Conservation (phyloP, 2,113 vertebrate genomes). For the Calcarius ornatus region DNA sequence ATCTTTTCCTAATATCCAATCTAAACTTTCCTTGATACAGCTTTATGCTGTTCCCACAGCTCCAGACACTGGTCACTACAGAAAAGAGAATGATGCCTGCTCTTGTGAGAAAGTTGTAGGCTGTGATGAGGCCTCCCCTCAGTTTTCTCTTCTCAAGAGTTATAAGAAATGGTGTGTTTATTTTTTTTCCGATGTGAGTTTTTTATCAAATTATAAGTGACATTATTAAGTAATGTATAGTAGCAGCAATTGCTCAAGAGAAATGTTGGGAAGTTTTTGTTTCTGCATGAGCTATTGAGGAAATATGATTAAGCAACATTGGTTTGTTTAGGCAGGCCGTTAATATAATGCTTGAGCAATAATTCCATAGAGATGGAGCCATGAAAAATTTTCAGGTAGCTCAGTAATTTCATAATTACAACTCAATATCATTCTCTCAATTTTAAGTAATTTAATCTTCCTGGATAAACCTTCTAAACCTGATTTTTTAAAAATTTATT, state of each 20-base stretch:
- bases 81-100: background rate
- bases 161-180: background rate
- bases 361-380: background rate
- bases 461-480: background rate
- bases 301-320: background rate
- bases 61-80: background rate
- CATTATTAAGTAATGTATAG: background rate
- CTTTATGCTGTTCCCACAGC: background rate
- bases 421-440: background rate
- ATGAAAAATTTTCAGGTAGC: background rate
- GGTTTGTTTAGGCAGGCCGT: background rate
- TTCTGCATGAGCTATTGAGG: background rate
- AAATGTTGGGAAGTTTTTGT: background rate
- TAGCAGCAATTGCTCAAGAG: background rate
- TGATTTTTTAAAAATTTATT: background rate
- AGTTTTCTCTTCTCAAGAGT: background rate
- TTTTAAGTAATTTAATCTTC: background rate
- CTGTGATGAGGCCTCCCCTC: too few relatives aligned
- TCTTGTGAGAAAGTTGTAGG: background rate
- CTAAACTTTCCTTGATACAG: too few relatives aligned
- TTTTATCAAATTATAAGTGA: background rate
- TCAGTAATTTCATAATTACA: background rate
- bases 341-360: background rate
- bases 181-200: background rate
- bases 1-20: background rate